phyloP scores from a whole-genome alignment of 2,797 vertebrate genomes.

The Karalla daura region DNA sequence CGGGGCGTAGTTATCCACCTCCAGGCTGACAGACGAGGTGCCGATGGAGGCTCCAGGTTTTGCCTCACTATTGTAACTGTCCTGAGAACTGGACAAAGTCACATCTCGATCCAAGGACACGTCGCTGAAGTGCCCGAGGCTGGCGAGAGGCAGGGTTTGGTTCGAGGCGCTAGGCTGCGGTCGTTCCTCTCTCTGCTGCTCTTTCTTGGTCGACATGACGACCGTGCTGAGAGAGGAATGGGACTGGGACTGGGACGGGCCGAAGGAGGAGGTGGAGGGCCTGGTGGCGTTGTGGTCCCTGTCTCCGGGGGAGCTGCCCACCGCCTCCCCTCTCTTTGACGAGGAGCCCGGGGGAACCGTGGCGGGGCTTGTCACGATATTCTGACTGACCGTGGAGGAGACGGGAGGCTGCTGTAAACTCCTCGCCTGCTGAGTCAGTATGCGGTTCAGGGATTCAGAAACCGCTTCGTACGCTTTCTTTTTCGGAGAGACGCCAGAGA shows the following conservation, averaged over 20 bases:
- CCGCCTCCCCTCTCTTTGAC: slow-evolving; percentile 58
- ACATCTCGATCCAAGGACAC: slow-evolving; percentile 70
- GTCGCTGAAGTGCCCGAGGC: slow-evolving; percentile 70
- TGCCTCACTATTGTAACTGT: slow-evolving; percentile 55
- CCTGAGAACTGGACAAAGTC: slow-evolving; percentile 64
- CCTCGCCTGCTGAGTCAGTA: slow-evolving; percentile 53
- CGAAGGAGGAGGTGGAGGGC: slow-evolving; percentile 45
- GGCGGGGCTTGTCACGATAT: slow-evolving; percentile 12
- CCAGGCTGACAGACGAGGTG: slow-evolving; percentile 73
- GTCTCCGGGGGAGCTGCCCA: slow-evolving; percentile 58
- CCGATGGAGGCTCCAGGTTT: slow-evolving; percentile 61
- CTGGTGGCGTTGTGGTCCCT: slow-evolving; percentile 27
- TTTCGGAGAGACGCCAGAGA: slow-evolving; percentile 58
- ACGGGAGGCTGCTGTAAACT: slow-evolving; percentile 34
- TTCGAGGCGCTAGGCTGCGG: background rate
- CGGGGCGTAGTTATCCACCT: slow-evolving; percentile 78
- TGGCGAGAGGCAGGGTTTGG: slow-evolving; percentile 24
- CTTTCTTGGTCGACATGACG: slow-evolving; percentile 53
- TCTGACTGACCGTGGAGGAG: background rate
- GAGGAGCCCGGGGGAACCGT: slow-evolving; percentile 38
- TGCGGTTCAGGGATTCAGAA: slow-evolving; percentile 65
- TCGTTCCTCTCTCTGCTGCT: slow-evolving; percentile 20
- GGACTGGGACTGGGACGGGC: slow-evolving; percentile 82
- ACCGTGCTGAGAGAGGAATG: slow-evolving; percentile 69
- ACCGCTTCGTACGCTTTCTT: slow-evolving; percentile 72